phyloP scores from a whole-genome alignment of 2,113 vertebrate genomes.

The Lontra canadensis region DNA sequence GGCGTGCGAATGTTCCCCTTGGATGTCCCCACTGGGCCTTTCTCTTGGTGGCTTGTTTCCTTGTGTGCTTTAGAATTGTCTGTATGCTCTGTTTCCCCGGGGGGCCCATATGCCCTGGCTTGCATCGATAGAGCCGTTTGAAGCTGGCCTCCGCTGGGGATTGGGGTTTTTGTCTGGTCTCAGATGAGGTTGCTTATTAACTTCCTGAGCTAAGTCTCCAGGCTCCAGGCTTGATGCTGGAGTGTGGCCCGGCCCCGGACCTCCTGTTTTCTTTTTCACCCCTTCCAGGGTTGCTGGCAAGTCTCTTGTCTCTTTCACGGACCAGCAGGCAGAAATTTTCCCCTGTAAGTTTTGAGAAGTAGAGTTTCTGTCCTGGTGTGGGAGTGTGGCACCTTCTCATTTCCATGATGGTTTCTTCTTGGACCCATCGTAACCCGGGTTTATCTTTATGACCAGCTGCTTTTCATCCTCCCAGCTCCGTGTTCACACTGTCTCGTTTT shows the following conservation, averaged over 20 bases:
- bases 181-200: neutral
- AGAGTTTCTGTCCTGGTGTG: neutral
- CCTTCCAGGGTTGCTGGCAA: too few species aligned
- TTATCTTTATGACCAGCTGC: neutral
- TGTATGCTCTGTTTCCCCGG: neutral
- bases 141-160: neutral
- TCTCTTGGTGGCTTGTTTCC: neutral
- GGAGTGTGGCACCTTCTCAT: neutral
- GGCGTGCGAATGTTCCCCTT: neutral
- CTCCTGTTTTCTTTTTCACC: neutral
- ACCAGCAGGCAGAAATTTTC: neutral
- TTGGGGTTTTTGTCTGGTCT: neutral
- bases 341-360: neutral
- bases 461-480: neutral
- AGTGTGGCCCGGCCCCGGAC: rapidly evolving
- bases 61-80: neutral
- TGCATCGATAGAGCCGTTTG: neutral
- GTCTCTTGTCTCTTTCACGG: neutral
- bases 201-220: neutral
- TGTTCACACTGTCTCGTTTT: neutral
- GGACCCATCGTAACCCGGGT: neutral
- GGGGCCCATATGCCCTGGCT: neutral
- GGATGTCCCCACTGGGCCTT: neutral
- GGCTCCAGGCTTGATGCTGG: neutral
- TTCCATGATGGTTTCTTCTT: neutral